These are phyloP conservation scores for Gila robusta DNA, from an alignment of 2,797 vertebrate genomes.

Conservation along the genomic window DNA sequence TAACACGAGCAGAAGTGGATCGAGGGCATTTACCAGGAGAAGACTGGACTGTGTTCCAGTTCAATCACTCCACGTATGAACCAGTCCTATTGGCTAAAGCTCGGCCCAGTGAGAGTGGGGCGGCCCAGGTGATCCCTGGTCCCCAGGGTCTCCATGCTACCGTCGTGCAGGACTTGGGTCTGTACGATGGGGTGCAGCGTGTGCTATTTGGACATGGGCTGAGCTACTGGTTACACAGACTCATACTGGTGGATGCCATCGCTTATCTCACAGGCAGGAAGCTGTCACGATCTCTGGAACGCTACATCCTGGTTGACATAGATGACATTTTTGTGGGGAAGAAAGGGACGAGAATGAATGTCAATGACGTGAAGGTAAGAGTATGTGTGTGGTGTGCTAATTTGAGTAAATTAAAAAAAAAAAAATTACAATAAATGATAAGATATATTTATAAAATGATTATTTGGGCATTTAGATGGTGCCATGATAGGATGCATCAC, in stretches of 20 bases:
- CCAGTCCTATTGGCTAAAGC: conserved; percentile 87
- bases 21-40: conserved; percentile 89
- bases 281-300: conserved; percentile 88
- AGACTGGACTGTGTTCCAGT: conserved; percentile 95
- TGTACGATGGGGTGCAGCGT: conserved; percentile 93
- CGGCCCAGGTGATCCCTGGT: conserved; percentile 64
- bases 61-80: conserved; percentile 94
- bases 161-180: conserved; percentile 92
- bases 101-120: conserved; percentile 74
- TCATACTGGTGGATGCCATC: conserved; percentile 93
- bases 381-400: conserved; percentile 24
- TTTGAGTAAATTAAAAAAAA: background rate
- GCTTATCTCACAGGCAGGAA: conserved; percentile 92
- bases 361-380: conserved; percentile 95
- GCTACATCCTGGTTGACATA: conserved; percentile 95
- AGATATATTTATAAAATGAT: background rate
- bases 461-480: background rate
- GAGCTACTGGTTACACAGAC: conserved; percentile 95
- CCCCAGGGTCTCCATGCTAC: conserved; percentile 81
- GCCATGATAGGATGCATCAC: background rate
- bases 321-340: conserved; percentile 99
- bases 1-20: conserved; percentile 88
- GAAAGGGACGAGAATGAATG: conserved; percentile 96
- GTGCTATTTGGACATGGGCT: conserved; percentile 95
- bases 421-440: background rate